These are phyloP conservation scores for Sphinx pinastri DNA, from an alignment of 2,888 invertebrate genomes.

Conservation along the genomic window DNA sequence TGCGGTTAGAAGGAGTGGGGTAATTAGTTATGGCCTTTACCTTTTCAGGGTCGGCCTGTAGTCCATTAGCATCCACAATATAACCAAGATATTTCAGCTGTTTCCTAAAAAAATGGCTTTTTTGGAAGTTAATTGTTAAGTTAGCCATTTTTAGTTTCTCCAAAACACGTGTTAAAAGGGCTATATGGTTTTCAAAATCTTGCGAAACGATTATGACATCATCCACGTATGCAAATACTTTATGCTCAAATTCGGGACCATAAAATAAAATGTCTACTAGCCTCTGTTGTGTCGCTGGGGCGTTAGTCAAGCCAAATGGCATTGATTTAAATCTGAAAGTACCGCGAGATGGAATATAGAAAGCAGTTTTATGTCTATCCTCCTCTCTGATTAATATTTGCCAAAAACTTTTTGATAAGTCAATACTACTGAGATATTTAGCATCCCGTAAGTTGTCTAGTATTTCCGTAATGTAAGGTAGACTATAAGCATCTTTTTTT, in stretches of 20 bases:
- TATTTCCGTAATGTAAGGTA: slow-evolving; percentile 41
- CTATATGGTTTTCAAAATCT: slow-evolving; percentile 39
- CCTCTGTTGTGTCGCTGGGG: slow-evolving; percentile 36
- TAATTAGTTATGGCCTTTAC: slow-evolving; percentile 37
- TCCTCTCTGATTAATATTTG: slow-evolving; percentile 34
- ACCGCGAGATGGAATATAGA: slow-evolving; percentile 36
- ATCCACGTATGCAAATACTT: slow-evolving; percentile 38
- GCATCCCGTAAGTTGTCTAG: slow-evolving; percentile 44
- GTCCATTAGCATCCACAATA: slow-evolving; percentile 38
- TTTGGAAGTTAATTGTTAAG: slow-evolving; percentile 39
- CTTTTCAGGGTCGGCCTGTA: slow-evolving; percentile 40
- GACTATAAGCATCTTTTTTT: slow-evolving; percentile 25
- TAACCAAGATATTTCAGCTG: slow-evolving; percentile 38
- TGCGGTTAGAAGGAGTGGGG: slow-evolving; percentile 37
- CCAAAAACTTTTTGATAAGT: slow-evolving; percentile 40
- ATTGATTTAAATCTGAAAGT: slow-evolving; percentile 31
- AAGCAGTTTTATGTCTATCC: slow-evolving; percentile 37
- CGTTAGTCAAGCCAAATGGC: slow-evolving; percentile 37
- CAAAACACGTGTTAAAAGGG: slow-evolving; percentile 33
- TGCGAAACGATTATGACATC: slow-evolving; percentile 38
- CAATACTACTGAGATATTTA: slow-evolving; percentile 37
- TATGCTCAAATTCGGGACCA: slow-evolving; percentile 35
- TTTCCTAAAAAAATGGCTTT: slow-evolving; percentile 38
- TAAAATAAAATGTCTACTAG: slow-evolving; percentile 33
- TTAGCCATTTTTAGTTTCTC: slow-evolving; percentile 38